Conservation (phyloP, 2,113 vertebrate species). For the Calcarius ornatus region DNA sequence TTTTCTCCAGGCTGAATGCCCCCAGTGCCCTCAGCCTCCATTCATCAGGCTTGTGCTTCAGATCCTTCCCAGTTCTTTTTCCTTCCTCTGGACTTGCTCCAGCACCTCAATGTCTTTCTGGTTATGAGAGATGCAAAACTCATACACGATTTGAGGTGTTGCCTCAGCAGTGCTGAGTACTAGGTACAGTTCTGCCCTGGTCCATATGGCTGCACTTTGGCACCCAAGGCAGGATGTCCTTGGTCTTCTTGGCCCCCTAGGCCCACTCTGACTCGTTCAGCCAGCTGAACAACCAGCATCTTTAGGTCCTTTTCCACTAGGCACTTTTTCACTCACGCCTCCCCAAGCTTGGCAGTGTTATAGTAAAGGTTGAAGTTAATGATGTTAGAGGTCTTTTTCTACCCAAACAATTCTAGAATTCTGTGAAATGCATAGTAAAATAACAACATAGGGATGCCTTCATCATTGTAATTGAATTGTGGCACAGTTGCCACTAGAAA, state of each 20-base stretch:
- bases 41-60: background rate
- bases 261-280: background rate
- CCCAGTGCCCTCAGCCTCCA: background rate
- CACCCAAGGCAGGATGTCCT: background rate
- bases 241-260: background rate
- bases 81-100: fast-evolving
- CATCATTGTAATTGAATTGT: background rate
- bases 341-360: too few relatives aligned
- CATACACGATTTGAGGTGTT: background rate
- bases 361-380: background rate
- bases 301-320: background rate
- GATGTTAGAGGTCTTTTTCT: background rate
- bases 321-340: background rate
- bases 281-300: background rate
- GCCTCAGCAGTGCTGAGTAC: background rate
- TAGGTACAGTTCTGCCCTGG: background rate
- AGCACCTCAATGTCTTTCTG: background rate
- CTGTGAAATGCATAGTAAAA: background rate
- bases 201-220: background rate
- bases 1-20: background rate
- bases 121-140: background rate
- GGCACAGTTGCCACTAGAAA: background rate
- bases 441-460: background rate
- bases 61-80: background rate
- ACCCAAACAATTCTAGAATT: background rate